Evolutionary conservation across 2,113 vertebrate genomes (phyloP).

Genomic region (Elephas maximus): DNA sequence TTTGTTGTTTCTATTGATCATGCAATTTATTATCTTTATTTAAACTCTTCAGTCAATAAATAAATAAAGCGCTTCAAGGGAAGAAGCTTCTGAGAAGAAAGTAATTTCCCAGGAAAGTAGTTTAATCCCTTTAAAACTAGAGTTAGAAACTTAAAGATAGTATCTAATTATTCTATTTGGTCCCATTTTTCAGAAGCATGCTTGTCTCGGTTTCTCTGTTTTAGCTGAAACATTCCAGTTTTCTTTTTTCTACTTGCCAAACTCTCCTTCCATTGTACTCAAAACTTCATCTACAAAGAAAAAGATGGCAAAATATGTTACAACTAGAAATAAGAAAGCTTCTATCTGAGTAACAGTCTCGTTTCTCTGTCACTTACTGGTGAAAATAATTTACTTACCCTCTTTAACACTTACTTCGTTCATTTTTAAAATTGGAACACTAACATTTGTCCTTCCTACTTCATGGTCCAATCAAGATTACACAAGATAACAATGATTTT

Average conservation of each 20-base stretch:
- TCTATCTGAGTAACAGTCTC: constrained; percentile 4
- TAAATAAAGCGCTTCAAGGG: constrained; percentile 74
- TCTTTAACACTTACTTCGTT: constrained; percentile 33
- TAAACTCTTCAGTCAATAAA: constrained; percentile 80
- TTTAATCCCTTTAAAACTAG: constrained; percentile 77
- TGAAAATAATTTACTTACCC: background rate
- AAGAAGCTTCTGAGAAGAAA: constrained; percentile 60
- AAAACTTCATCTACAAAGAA: constrained; percentile 33
- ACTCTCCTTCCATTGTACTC: constrained; percentile 17
- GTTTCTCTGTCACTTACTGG: constrained; percentile 6
- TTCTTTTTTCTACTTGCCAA: background rate
- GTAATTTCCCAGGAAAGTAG: constrained; percentile 69
- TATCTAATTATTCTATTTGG: constrained; percentile 67
- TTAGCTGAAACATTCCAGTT: constrained; percentile 41
- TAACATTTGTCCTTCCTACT: background rate
- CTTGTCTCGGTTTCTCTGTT: constrained; percentile 33
- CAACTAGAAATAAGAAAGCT: constrained; percentile 12
- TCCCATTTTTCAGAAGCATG: constrained; percentile 27
- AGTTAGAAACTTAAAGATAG: constrained; percentile 71
- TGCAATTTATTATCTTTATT: constrained; percentile 84
- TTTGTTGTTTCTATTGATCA: constrained; percentile 85
- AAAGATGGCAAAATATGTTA: constrained; percentile 21
- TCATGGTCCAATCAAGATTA: constrained; percentile 3
- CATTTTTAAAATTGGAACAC: background rate
- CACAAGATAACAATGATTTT: background rate